Evolutionary conservation across 2,113 vertebrate species (phyloP), one percentile per base, ranked within the genome.

Genomic region (Nasalis larvatus): DNA sequence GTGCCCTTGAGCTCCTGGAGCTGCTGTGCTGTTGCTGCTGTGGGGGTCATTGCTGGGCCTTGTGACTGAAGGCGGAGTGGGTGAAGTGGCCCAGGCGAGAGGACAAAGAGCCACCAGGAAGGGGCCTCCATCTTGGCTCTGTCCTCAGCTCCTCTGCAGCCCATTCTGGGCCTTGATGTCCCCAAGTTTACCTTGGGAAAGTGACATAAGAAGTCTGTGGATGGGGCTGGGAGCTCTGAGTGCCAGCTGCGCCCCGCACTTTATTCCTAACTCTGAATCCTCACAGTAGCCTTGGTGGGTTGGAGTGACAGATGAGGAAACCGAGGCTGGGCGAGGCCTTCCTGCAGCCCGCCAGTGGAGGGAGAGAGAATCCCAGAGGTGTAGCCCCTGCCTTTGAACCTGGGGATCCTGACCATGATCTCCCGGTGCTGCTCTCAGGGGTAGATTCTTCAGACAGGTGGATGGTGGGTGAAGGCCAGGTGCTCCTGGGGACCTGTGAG

Each of bases 341-440:
- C 23, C 9, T 56, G 37, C 3, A n/a, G 88, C 21, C 58, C 4
- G 32, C 8, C 32, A 2, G 68, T 0, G 7, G 56, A 2, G 35
- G 27, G 2, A 45, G n/a, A 54, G 21, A 17, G 58, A 8, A 35
- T 25, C 76, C 18, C 42, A 8, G 18, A 86, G 54, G 42, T 1
- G 25, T 21, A 3, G 60, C 21, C 95, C 97, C 97, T 58, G 96
- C 86, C 96, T n/a, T 88, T 37, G 30, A 92, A 58, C 76, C 68
- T 37, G 69, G 82, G 66, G 97, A 84, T 89, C 97, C 63, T 86
- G 35, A 54, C 88, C 93, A 14, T 97, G 97, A 71, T 81, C 96
- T 95, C 80, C 4, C 2, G 91, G 95, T 90, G 94, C 2, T 82
- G 68, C n/a, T 8, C 2, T 81, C 40, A 1, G 96, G 97, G 97